phyloP scores from a whole-genome alignment of 2,797 vertebrate genomes.

The Siniperca undulata region DNA sequence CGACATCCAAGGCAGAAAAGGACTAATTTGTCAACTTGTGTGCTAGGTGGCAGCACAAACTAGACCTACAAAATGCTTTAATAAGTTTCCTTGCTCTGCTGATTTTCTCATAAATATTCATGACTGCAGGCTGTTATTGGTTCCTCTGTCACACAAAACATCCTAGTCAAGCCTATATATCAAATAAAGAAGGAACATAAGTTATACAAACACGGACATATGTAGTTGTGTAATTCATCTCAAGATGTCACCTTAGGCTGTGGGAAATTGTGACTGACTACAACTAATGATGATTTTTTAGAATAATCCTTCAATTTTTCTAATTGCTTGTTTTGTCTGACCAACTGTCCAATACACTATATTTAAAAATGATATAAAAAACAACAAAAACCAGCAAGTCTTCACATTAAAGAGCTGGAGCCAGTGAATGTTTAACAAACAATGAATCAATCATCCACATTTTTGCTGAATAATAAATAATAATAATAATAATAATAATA shows the following conservation, averaged over 20 bases:
- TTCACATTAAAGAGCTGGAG: background rate
- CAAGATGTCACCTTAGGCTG: background rate
- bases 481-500: too few relatives aligned
- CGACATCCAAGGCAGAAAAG: constrained; percentile 36
- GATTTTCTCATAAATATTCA: constrained; percentile 67
- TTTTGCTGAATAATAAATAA: background rate
- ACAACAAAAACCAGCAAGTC: background rate
- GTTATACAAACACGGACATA: background rate
- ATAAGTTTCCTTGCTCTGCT: constrained; percentile 50
- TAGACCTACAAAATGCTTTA: constrained; percentile 47
- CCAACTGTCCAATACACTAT: background rate
- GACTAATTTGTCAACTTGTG: constrained; percentile 57
- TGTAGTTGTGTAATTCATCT: background rate
- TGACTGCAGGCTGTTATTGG: constrained; percentile 37
- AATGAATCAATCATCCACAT: background rate
- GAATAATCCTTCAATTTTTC: background rate
- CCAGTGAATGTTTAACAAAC: background rate
- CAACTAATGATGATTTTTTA: background rate
- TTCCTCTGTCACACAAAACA: constrained; percentile 28
- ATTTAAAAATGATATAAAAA: background rate
- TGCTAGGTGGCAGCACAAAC: constrained; percentile 31
- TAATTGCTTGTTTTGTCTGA: background rate
- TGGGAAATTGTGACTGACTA: too few relatives aligned
- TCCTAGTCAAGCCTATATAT: background rate
- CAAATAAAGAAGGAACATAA: constrained; percentile 2